Evolutionary conservation across 2,113 vertebrate species (phyloP).

Genomic region (Limanda limanda): DNA sequence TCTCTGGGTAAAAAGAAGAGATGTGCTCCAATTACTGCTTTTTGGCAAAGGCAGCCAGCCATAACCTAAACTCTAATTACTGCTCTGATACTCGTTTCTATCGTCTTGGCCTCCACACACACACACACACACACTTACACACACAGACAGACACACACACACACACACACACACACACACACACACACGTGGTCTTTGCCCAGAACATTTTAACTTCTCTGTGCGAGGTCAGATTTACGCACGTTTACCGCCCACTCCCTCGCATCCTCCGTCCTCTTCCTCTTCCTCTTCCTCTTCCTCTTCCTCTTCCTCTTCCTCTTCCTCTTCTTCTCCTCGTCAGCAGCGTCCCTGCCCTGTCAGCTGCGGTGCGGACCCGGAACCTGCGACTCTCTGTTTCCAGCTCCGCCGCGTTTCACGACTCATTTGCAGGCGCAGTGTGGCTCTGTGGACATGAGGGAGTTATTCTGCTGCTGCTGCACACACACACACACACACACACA

Average conservation of each 20-base stretch:
- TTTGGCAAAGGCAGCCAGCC: constrained; percentile 83
- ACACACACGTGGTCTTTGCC: constrained; percentile 37
- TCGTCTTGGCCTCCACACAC: constrained; percentile 49
- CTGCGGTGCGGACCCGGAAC: constrained; percentile 12
- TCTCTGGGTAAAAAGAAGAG: constrained; percentile 85
- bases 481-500: no score
- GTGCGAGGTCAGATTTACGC: constrained; percentile 49
- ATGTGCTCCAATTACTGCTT: constrained; percentile 88
- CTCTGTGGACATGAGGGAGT: constrained; percentile 13
- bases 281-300: no score
- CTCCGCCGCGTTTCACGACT: constrained; percentile 43
- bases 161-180: no score
- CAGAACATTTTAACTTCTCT: constrained; percentile 59
- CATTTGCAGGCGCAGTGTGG: constrained; percentile 50
- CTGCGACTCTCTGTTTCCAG: constrained; percentile 55
- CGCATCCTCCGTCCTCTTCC: constrained; percentile 5
- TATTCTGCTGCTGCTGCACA: no score
- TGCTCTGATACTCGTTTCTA: constrained; percentile 59
- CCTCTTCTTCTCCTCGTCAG: constrained; percentile 12
- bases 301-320: neutral
- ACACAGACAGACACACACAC: no score
- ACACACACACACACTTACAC: neutral
- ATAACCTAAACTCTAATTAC: constrained; percentile 72
- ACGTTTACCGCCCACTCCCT: constrained; percentile 43
- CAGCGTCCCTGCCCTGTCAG: constrained; percentile 43